Evolutionary conservation across 2,888 invertebrate species (phyloP).

Genomic region (Geophilus truncorum): DNA sequence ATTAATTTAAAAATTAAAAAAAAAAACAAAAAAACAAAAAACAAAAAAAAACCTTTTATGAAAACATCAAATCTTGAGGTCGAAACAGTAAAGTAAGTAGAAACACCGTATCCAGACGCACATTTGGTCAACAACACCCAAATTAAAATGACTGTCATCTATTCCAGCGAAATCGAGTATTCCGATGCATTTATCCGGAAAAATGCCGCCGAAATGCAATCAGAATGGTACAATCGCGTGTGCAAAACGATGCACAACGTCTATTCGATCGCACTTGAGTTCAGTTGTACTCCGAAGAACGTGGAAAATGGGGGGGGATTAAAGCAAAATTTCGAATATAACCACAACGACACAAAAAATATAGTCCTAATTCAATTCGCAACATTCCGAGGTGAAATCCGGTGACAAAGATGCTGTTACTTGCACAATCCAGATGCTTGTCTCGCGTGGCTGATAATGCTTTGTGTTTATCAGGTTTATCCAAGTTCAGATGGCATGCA

Average conservation of each 20-base stretch:
- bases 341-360: too few relatives aligned
- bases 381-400: too few relatives aligned
- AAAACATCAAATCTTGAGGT: too few relatives aligned
- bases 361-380: too few relatives aligned
- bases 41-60: too few relatives aligned
- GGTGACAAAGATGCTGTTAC: too few relatives aligned
- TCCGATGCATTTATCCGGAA: too few relatives aligned
- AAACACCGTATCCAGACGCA: neutral
- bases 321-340: neutral
- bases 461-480: too few relatives aligned
- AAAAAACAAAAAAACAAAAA: too few relatives aligned
- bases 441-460: too few relatives aligned
- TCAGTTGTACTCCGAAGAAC: neutral
- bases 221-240: neutral
- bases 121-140: neutral
- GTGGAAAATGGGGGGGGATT: neutral
- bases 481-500: neutral
- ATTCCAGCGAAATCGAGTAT: neutral
- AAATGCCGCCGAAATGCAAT: neutral
- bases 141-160: neutral
- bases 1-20: too few relatives aligned
- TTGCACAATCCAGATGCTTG: too few relatives aligned
- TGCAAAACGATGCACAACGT: neutral
- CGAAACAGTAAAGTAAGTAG: neutral
- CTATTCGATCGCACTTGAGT: neutral